phyloP scores from a whole-genome alignment of 2,113 vertebrate genomes.

The Phycodurus eques region DNA sequence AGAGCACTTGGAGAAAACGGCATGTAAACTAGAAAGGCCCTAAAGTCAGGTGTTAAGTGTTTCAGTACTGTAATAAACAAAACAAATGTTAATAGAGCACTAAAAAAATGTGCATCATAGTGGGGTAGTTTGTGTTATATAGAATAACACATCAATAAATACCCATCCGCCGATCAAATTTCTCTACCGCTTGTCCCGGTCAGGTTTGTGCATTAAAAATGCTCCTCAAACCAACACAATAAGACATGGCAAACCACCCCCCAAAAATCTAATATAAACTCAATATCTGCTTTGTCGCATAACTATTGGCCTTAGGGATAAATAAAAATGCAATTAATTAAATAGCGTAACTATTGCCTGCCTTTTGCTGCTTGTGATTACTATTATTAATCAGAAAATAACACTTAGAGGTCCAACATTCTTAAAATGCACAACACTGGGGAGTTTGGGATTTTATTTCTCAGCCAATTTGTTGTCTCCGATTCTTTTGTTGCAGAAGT shows the following conservation, averaged over 20 bases:
- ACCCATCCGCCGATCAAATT: neutral
- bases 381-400: neutral
- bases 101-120: no score
- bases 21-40: no score
- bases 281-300: neutral
- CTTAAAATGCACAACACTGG: conserved; percentile 1
- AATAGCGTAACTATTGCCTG: neutral
- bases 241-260: neutral
- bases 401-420: no score
- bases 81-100: no score
- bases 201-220: neutral
- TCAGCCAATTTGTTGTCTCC: conserved; percentile 36
- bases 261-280: neutral
- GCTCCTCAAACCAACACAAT: neutral
- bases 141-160: neutral
- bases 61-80: no score
- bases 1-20: neutral
- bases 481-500: conserved; percentile 46
- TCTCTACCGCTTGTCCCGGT: neutral
- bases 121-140: neutral
- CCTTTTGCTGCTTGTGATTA: neutral
- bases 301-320: neutral
- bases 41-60: no score
- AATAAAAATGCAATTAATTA: neutral
- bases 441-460: conserved; percentile 41